Conservation (phyloP, 2,113 vertebrate species). For the Anser brachyrhynchus region DNA sequence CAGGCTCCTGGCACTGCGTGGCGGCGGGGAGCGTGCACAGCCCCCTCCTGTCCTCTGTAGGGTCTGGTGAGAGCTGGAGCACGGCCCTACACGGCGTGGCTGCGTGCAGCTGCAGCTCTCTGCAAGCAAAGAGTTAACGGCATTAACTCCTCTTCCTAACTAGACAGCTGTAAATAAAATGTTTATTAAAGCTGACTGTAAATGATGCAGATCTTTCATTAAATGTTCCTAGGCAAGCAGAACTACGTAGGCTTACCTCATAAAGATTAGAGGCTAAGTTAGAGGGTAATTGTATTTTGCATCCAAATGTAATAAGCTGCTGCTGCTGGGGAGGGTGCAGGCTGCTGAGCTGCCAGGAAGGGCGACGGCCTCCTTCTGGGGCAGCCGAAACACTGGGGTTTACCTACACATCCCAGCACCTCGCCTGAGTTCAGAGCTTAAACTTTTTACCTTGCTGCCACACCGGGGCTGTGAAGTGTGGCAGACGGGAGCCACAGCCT, state of each 20-base stretch:
- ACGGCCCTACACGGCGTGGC: background rate
- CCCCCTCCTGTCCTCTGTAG: background rate
- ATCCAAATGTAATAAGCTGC: conserved; percentile 39
- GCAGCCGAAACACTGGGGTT: background rate
- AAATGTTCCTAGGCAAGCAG: conserved; percentile 52
- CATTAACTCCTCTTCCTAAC: conserved; percentile 23
- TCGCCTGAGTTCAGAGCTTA: background rate
- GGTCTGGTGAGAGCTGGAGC: background rate
- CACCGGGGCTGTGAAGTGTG: fast-evolving
- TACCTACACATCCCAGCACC: too few species aligned
- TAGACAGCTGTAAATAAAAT: conserved; percentile 33
- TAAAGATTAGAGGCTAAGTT: conserved; percentile 39
- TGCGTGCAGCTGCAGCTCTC: conserved; percentile 4
- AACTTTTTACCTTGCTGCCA: background rate
- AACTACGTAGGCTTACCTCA: conserved; percentile 37
- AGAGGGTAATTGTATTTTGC: conserved; percentile 64
- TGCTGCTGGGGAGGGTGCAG: conserved; percentile 3
- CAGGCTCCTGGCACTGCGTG: fast-evolving
- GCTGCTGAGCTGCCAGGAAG: conserved; percentile 17
- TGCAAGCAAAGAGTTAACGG: conserved; percentile 1
- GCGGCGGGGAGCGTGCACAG: background rate
- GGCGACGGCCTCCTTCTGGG: background rate
- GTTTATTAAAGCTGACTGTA: conserved; percentile 44
- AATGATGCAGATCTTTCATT: conserved; percentile 65
- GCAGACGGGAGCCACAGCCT: background rate